Evolutionary conservation across 1,140 invertebrate species (phyloP).

Genomic region (Saccostrea cuccullata): DNA sequence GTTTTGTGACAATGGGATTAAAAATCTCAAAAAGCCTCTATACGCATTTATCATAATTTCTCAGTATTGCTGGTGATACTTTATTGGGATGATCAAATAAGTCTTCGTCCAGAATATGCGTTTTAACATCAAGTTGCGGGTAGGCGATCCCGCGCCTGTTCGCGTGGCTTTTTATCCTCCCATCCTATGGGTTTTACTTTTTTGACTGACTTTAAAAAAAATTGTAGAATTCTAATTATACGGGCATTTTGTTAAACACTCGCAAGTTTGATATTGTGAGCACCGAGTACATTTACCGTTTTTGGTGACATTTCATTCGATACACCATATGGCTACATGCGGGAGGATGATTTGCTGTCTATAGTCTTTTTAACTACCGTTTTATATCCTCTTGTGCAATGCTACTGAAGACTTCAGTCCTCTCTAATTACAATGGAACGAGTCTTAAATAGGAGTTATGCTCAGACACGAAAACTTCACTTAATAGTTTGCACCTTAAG

Average conservation of each 20-base stretch:
- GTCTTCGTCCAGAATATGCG: slow-evolving; percentile 27
- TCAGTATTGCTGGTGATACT: background rate
- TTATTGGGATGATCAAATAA: slow-evolving; percentile 19
- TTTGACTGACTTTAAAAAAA: background rate
- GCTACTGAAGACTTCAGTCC: background rate
- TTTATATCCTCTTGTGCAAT: slow-evolving; percentile 31
- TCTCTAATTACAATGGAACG: slow-evolving; percentile 14
- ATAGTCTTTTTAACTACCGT: background rate
- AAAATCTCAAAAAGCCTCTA: slow-evolving; percentile 31
- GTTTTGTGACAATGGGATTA: slow-evolving; percentile 30
- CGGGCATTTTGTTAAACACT: slow-evolving; percentile 37
- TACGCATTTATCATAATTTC: slow-evolving; percentile 30
- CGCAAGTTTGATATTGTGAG: slow-evolving; percentile 23
- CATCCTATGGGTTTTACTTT: slow-evolving; percentile 24
- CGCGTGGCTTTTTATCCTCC: slow-evolving; percentile 26
- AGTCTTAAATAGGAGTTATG: slow-evolving; percentile 16
- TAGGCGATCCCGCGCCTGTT: slow-evolving; percentile 10
- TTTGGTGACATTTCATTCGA: slow-evolving; percentile 33
- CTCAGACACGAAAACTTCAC: background rate
- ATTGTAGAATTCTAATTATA: slow-evolving; percentile 27
- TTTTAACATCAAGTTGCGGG: slow-evolving; percentile 3
- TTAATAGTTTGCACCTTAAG: background rate
- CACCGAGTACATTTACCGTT: slow-evolving; percentile 14
- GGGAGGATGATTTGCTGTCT: slow-evolving; percentile 10
- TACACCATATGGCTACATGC: slow-evolving; percentile 32